Evolutionary conservation across 23 tunicate genomes (phyloP), one percentile per base, ranked within the genome.

Genomic region (Ciona savignyi): DNA sequence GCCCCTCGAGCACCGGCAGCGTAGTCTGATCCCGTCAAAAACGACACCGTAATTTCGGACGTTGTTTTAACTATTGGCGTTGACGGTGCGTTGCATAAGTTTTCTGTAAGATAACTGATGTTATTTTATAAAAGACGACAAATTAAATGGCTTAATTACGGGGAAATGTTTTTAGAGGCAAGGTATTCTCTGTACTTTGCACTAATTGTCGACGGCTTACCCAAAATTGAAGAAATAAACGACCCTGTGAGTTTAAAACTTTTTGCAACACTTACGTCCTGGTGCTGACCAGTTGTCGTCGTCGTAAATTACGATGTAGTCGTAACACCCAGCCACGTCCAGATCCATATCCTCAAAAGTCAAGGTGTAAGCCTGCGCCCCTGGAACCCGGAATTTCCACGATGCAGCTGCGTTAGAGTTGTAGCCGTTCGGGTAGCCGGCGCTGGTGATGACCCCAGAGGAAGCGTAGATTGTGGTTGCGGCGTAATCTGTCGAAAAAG

Each of bases 301-400:
- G 32, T 89, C 88, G 72, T 89, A 89, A 26, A 89, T 32, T 27
- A 67, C 79, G 4, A 89, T 61, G 68, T 89, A 89, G 67, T 84
- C 87, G 61, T 73, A 72, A 35, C 96, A 89, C 25, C 83, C 88
- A 70, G 56, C 28, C 19, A 23, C 27, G 33, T 83, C 84, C 80
- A 89, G 68, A 74, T 89, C 88, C 72, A 89, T 78, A 72, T 77
- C 88, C 20, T 60, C 31, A 29, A 89, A 89, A 62, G 78, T 77
- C 27, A 89, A 27, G n/a, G 65, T 62, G 60, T 89, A 89, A 33
- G 60, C 63, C 32, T 23, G 30, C 3, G 96, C 96, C 20, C 88
- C 96, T 4, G 81, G 66, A 23, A 84, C 85, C 15, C 96, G 77
- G 32, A 89, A 78, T 68, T 68, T 77, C 88, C 88, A 89, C 60